Evolutionary conservation across 2,888 invertebrate species (phyloP).

Genomic region (Linnaemya tessellans): DNA sequence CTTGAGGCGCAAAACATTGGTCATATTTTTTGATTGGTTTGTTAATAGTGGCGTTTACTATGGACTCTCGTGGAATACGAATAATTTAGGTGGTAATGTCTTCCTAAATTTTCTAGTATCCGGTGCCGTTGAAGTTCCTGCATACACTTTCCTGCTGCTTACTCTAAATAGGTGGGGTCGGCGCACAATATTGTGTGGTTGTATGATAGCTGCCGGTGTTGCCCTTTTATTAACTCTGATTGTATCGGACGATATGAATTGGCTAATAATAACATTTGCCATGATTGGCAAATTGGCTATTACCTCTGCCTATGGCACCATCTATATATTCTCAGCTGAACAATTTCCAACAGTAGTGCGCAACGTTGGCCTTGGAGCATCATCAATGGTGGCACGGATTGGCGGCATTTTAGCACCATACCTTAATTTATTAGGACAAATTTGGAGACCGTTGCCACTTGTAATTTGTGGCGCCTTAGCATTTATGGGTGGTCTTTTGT

Average conservation of each 20-base stretch:
- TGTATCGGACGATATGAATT: conserved; percentile 85
- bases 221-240: conserved; percentile 86
- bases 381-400: conserved; percentile 93
- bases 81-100: conserved; percentile 89
- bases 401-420: conserved; percentile 90
- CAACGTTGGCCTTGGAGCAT: conserved; percentile 93
- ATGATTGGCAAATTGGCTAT: conserved; percentile 90
- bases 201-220: conserved; percentile 87
- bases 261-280: conserved; percentile 86
- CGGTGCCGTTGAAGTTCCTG: conserved; percentile 90
- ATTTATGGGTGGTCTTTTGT: conserved; percentile 88
- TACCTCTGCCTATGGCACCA: conserved; percentile 89
- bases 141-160: conserved; percentile 86
- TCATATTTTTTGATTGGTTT: conserved; percentile 91
- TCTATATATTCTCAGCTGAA: conserved; percentile 89
- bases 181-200: conserved; percentile 87
- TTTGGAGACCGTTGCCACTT: conserved; percentile 88
- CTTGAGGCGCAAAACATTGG: conserved; percentile 86
- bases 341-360: conserved; percentile 91
- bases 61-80: conserved; percentile 90
- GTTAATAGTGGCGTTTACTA: conserved; percentile 91
- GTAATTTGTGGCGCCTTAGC: conserved; percentile 89
- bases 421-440: conserved; percentile 87
- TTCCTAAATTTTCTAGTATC: conserved; percentile 89
- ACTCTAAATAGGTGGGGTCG: conserved; percentile 89